Base-by-base conservation (phyloP, 2,888 invertebrate species). In the Apamea monoglypha region DNA sequence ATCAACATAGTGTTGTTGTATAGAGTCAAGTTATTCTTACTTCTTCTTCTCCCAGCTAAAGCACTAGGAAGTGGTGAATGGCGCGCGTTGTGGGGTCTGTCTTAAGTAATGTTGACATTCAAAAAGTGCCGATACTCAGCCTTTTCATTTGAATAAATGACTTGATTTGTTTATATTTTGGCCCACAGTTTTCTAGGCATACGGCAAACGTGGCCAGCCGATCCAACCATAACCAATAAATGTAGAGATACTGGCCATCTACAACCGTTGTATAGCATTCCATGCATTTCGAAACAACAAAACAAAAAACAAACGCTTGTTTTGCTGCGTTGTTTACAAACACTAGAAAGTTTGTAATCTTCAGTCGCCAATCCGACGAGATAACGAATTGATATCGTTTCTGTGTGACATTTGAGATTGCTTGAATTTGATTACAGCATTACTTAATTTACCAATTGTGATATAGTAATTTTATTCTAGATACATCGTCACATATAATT, bases 281-380 rank as follows among this genome's bases (percentile, higher is more conserved):
- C 44, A 32, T 16, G 40, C 69, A 40, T 47, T 69, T 59, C 25
- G 25, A 71, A 61, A 82, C 18, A 77, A 44, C 16, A 73, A 61
- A 78, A 78, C 32, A 82, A 69, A 63, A 72, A 77, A 77, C 77
- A 69, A 73, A 36, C 47, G 50, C 18, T 14, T 68, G 67, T 85
- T 78, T 76, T 73, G 47, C n/a, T 75, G 29, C 16, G 67, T 74
- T 78, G 86, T 88, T 88, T 86, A 82, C 81, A 80, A 88, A 88
- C 86, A 88, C n/a, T 44, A 61, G 69, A 76, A 72, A 73, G 47
- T 70, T 64, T 71, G 53, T 76, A 71, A 84, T 80, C 75, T 69
- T 71, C 25, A 16, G 44, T 0, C 36, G 61, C 47, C 53, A 56
- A 84, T 74, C 68, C 56, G 25, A 67, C 50, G 40, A 66, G 82